Evolutionary conservation across 2,888 invertebrate genomes (phyloP).

Genomic region (Xanthorhoe designata): DNA sequence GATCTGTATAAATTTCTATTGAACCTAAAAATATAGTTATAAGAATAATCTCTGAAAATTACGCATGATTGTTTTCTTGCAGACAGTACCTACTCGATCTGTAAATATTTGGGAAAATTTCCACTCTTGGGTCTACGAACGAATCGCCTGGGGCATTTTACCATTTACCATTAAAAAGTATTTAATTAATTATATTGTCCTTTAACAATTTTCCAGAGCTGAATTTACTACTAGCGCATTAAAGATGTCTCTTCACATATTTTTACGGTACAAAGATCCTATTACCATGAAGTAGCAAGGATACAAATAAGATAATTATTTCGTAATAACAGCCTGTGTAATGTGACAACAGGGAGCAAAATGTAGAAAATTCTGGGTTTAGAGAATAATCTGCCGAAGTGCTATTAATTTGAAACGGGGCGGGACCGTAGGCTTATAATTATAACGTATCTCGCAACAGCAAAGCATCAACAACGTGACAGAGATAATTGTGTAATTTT

Average conservation of each 20-base stretch:
- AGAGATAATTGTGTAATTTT: too few species aligned
- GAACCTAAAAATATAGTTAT: too few species aligned
- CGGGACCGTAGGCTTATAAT: slow-evolving; percentile 2
- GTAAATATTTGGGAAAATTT: background rate
- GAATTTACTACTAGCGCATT: background rate
- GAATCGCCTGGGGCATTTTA: background rate
- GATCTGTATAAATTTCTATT: too few species aligned
- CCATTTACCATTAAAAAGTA: background rate
- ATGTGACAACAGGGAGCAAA: slow-evolving; percentile 57
- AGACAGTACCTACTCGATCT: background rate
- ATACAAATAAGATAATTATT: slow-evolving; percentile 47
- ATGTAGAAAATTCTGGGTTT: slow-evolving; percentile 59
- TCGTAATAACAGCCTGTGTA: slow-evolving; percentile 48
- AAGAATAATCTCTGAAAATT: too few species aligned
- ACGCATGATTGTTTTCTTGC: too few species aligned
- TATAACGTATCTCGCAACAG: too few species aligned
- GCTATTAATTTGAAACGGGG: slow-evolving; percentile 5
- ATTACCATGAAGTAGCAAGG: slow-evolving; percentile 39
- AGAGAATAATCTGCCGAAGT: slow-evolving; percentile 56
- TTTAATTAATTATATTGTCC: background rate
- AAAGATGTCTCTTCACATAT: slow-evolving; percentile 5
- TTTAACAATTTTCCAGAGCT: background rate
- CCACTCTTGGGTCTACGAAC: background rate
- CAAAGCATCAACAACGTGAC: too few species aligned
- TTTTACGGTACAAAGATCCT: slow-evolving; percentile 12